Percentiles rank a stretch among this genome's conserved stretches.
These are phyloP conservation scores for Drosophila kurseongensis DNA, from an alignment of 1,140 invertebrate species.

Conservation along the genomic window DNA sequence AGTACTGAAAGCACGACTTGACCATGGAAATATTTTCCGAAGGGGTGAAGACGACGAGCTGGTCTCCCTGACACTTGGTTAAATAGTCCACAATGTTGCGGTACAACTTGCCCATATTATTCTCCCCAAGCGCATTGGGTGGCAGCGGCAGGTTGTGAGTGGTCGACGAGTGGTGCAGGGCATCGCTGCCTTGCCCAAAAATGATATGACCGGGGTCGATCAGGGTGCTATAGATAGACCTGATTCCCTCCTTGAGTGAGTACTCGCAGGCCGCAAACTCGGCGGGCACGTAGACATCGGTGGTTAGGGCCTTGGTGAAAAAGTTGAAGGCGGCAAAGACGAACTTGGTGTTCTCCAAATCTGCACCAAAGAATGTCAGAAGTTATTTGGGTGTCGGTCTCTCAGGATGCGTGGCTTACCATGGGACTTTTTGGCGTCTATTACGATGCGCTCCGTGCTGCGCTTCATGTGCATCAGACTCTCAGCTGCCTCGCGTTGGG, in stretches of 20 bases:
- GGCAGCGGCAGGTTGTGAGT: slow-evolving; percentile 73
- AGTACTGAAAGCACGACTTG: slow-evolving; percentile 56
- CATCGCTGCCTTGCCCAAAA: slow-evolving; percentile 62
- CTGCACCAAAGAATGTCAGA: slow-evolving; percentile 10
- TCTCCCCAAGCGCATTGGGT: slow-evolving; percentile 69
- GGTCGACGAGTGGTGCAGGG: slow-evolving; percentile 39
- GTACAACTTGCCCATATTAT: slow-evolving; percentile 59
- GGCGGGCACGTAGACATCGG: slow-evolving; percentile 66
- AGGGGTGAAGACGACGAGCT: slow-evolving; percentile 55
- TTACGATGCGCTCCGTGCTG: slow-evolving; percentile 53
- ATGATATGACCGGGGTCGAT: slow-evolving; percentile 68
- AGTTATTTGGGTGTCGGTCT: neutral
- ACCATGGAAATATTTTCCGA: slow-evolving; percentile 58
- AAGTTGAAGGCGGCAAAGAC: slow-evolving; percentile 70
- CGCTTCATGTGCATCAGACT: slow-evolving; percentile 53
- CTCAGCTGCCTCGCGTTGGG: slow-evolving; percentile 21
- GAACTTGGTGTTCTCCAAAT: slow-evolving; percentile 53
- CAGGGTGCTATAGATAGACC: slow-evolving; percentile 53
- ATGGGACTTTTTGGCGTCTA: slow-evolving; percentile 20
- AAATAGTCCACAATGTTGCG: slow-evolving; percentile 54
- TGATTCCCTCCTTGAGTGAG: slow-evolving; percentile 61
- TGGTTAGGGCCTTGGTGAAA: slow-evolving; percentile 50
- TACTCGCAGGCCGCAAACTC: slow-evolving; percentile 68
- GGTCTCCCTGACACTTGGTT: slow-evolving; percentile 13
- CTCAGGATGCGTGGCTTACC: slow-evolving; percentile 29